Base-by-base conservation (phyloP, 2,797 vertebrate species). In the Hoplostethus mediterraneus region DNA sequence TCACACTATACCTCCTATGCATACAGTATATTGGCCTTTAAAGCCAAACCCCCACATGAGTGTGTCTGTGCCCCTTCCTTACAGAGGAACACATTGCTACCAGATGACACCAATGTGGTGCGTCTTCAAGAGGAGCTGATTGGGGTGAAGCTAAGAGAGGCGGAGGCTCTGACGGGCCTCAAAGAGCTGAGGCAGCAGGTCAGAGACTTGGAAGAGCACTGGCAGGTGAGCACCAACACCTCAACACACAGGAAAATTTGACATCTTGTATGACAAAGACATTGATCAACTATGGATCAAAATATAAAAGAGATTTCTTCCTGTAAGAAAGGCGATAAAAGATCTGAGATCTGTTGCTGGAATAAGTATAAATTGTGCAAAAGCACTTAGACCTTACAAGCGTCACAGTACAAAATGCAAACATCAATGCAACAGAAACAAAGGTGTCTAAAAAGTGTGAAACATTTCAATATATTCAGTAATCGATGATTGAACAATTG, bases 91-190 rank as follows among this genome's bases (percentile, higher is more conserved):
- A 93, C 92, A 2, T 96, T 96, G 0, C 93, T 99, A 11, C 98
- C 98, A 6, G 98, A 99, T 89, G 98, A 99, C 91, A 98, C 94
- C 87, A 99, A 99, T 12, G 90, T 99, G 84, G 97, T 94, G 1
- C 95, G 96, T 52, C 95, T 99, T 73, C 97, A 99, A 86, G 98
- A 99, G 81, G 97, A 99, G 82, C 91, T 99, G 78, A 99, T 99
- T 1, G 97, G 95, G 3, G 96, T 97, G 79, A 99, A 98, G 90
- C 85, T 99, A 73, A 93, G 98, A 82, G 98, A 99, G 92, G 96
- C 96, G 0, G 97, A 99, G 91, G 97, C 98, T 73, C 30, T 97
- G 63, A 97, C 94, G 12, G 96, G 97, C 67, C 92, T 99, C 49
- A 99, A 99, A 85, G 97, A 99, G 87, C 92, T 97, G 67, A 94